phyloP scores from a whole-genome alignment of 2,888 invertebrate genomes.

The Trilocha varians region DNA sequence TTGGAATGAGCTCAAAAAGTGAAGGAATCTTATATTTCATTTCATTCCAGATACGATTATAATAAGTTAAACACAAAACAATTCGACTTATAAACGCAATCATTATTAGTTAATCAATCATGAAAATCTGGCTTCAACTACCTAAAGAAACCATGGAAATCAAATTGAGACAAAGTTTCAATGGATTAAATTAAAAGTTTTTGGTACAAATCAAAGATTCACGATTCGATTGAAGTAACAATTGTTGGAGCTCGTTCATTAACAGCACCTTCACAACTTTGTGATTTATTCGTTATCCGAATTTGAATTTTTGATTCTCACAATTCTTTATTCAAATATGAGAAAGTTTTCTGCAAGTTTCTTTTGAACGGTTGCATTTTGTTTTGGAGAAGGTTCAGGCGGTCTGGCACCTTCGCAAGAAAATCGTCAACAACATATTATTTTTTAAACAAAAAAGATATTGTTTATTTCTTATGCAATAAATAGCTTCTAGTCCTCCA shows the following conservation, averaged over 20 bases:
- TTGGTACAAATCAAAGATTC: not conserved
- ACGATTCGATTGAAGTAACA: not conserved
- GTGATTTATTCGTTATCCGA: not conserved
- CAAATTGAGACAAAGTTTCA: conserved; percentile 2
- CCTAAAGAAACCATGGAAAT: not conserved
- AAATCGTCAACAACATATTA: no score
- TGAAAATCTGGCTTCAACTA: not conserved
- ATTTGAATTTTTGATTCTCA: not conserved
- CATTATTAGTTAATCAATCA: not conserved
- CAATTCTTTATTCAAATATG: not conserved
- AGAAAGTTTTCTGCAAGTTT: not conserved
- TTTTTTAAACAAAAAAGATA: no score
- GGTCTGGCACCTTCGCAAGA: no score
- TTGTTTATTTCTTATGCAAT: no score
- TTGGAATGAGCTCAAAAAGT: no score
- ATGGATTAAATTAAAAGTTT: conserved; percentile 5
- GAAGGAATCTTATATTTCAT: no score
- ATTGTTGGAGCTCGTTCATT: not conserved
- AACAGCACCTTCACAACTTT: not conserved
- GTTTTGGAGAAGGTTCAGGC: not conserved
- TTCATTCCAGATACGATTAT: no score
- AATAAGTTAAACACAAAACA: not conserved
- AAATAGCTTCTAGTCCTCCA: no score
- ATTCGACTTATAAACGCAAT: not conserved
- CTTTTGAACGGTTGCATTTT: no score